Evolutionary conservation across 2,888 invertebrate species (phyloP).

Genomic region (Drosophila nr. medialis): DNA sequence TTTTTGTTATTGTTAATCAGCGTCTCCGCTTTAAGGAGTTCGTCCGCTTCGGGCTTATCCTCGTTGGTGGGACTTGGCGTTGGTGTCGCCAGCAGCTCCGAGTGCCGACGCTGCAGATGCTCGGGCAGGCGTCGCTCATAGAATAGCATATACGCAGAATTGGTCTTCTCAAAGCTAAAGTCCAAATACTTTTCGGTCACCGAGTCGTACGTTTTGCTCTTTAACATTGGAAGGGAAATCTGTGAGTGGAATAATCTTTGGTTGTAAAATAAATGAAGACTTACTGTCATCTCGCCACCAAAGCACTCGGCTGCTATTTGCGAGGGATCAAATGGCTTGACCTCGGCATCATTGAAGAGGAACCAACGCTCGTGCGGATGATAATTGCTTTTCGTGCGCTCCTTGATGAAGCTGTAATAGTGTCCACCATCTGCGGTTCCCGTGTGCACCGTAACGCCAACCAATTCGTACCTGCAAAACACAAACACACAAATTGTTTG

Average conservation of each 20-base stretch:
- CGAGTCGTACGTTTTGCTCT: conserved; percentile 98
- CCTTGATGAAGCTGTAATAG: conserved; percentile 97
- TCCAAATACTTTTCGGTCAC: conserved; percentile 99
- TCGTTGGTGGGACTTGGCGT: conserved; percentile 70
- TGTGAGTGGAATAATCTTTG: not conserved
- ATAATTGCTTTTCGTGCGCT: conserved; percentile 88
- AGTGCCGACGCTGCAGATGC: conserved; percentile 82
- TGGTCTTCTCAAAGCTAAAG: conserved; percentile 98
- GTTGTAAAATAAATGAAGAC: not conserved
- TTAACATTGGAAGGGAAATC: conserved; percentile 36
- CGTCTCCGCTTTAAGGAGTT: conserved; percentile 27
- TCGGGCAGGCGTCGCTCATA: conserved; percentile 91
- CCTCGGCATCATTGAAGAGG: conserved; percentile 96
- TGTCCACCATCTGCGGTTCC: conserved; percentile 99
- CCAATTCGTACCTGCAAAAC: conserved; percentile 89
- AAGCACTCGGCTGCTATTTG: conserved; percentile 98
- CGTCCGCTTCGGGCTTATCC: conserved; percentile 56
- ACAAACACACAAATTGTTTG: conserved; percentile 60
- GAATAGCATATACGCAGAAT: conserved; percentile 98
- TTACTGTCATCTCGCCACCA: conserved; percentile 98
- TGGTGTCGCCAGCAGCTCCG: conserved; percentile 74
- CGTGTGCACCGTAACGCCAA: conserved; percentile 98
- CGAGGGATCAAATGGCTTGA: conserved; percentile 97
- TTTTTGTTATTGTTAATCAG: conserved; percentile 27
- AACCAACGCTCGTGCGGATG: conserved; percentile 95